Percentiles rank a stretch among this genome's conserved stretches.
Conservation (phyloP, 2,113 vertebrate species). For the Sakesphorus luctuosus region DNA sequence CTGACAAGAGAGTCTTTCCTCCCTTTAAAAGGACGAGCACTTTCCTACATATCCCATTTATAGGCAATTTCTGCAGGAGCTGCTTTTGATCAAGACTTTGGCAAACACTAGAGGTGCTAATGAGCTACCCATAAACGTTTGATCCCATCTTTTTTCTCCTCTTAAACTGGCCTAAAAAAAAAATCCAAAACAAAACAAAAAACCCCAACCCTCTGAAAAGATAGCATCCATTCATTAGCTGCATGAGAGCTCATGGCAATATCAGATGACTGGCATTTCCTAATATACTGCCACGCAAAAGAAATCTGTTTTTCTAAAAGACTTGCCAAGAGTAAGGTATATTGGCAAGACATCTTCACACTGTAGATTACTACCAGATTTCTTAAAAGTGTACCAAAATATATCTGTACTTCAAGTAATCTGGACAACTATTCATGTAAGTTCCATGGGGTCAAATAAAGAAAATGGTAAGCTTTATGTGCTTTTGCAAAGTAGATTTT, state of each 20-base stretch:
- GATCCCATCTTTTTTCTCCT: background rate
- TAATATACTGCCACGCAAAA: background rate
- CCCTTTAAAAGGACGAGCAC: background rate
- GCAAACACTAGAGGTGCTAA: conserved; percentile 51
- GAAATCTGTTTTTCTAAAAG: conserved; percentile 1
- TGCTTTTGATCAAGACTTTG: background rate
- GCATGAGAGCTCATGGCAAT: background rate
- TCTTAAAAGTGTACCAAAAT: background rate
- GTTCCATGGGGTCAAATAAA: background rate
- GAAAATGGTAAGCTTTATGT: background rate
- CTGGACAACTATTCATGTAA: background rate
- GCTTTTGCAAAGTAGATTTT: background rate
- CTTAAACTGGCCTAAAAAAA: background rate
- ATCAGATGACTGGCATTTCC: background rate
- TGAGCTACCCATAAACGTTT: background rate
- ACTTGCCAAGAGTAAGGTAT: background rate
- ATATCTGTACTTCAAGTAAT: background rate
- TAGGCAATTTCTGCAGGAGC: background rate
- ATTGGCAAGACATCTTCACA: background rate
- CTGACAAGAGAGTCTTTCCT: background rate
- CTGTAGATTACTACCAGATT: background rate
- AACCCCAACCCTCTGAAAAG: background rate
- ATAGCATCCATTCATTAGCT: background rate
- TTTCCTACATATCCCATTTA: background rate
- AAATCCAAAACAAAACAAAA: background rate